Evolutionary conservation across 1,140 invertebrate genomes (phyloP), one percentile per base, ranked within the genome.

Genomic region (Papilio dardanus): DNA sequence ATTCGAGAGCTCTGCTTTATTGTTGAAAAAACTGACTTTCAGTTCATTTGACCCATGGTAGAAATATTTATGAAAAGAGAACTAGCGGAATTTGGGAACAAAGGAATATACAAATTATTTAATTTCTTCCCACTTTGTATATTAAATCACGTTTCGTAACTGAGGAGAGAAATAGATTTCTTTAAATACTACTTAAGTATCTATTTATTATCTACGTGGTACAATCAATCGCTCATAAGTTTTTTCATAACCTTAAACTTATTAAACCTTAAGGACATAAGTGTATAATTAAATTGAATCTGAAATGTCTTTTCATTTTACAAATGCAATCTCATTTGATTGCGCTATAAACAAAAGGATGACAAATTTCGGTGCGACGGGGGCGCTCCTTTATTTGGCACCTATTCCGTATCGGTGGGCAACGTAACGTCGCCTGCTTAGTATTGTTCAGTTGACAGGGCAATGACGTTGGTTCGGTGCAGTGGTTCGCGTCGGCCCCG

Each of bases 401-500:
- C 84, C 84, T 88, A 90, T 85, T 87, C 81, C 82, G 76, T 90
- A 89, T 88, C 82, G 83, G 80, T 86, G 80, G 82, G 81, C 75
- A 80, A 90, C 84, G 84, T 92, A 88, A 91, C 86, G 82, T 87
- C 86, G 89, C 88, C 89, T 91, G 88, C 89, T 90, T 86, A 91
- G 89, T 91, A 91, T 91, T 92, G 89, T 91, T 88, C 86, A 90
- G 89, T 91, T 92, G 89, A 91, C 87, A 91, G 91, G 89, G 90
- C 91, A 91, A 91, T 91, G 89, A 91, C 91, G 89, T 90, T 83
- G 89, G 82, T 85, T 84, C 82, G 78, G 84, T 84, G 83, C 84
- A 86, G 81, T 82, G 78, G 81, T 83, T 83, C 81, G 83, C 81
- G 80, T 79, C 69, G 68, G 69, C 76, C 77, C 80, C 77, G 80